Evolutionary conservation across 2,888 invertebrate genomes (phyloP).

Genomic region (Polia nebulosa): DNA sequence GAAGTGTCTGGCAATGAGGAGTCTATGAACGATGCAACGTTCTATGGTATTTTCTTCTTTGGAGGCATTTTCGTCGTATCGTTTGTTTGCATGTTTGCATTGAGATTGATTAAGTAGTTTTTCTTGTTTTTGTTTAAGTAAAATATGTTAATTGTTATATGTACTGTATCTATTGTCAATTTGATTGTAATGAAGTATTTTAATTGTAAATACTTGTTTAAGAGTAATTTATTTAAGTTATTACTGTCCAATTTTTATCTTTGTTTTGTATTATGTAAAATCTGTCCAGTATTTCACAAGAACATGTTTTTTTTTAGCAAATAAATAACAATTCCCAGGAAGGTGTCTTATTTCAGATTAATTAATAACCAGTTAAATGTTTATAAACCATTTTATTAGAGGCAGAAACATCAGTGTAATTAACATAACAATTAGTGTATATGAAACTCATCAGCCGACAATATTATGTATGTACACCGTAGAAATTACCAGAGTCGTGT

Average conservation of each 20-base stretch:
- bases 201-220: conserved; percentile 46
- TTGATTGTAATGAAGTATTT: conserved; percentile 21
- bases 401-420: conserved; percentile 83
- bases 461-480: conserved; percentile 70
- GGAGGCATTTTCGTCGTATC: conserved; percentile 77
- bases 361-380: conserved; percentile 41
- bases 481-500: conserved; percentile 61
- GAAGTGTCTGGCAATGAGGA: conserved; percentile 37
- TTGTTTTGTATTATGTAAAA: conserved; percentile 20
- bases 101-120: conserved; percentile 75
- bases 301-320: conserved; percentile 22
- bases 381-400: conserved; percentile 85
- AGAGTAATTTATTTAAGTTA: background rate
- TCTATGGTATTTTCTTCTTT: conserved; percentile 82
- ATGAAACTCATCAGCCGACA: conserved; percentile 68
- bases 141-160: conserved; percentile 16
- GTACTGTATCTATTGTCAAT: conserved; percentile 5
- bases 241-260: background rate
- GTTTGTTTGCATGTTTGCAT: conserved; percentile 76
- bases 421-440: conserved; percentile 79
- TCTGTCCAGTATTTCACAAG: conserved; percentile 9
- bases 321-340: conserved; percentile 32
- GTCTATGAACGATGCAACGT: conserved; percentile 65
- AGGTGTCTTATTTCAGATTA: background rate
- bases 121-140: background rate